phyloP scores from a whole-genome alignment of 2,113 vertebrate genomes.

The Oenanthe oenanthe region DNA sequence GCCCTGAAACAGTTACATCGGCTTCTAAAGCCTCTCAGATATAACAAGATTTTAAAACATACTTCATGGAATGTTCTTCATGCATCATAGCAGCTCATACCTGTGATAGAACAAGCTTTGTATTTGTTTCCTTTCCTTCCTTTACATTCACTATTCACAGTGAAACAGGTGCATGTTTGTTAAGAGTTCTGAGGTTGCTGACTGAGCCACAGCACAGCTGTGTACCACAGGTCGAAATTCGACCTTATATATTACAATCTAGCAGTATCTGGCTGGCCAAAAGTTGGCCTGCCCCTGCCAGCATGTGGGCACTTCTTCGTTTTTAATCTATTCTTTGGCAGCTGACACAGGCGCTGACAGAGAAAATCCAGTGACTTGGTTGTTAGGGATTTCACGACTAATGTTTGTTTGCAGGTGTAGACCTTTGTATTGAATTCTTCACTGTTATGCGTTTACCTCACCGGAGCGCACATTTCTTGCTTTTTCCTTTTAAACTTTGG shows the following conservation, averaged over 20 bases:
- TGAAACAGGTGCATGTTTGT: slow-evolving; percentile 91
- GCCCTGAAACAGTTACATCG: slow-evolving; percentile 92
- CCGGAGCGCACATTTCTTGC: slow-evolving; percentile 59
- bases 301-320: slow-evolving; percentile 90
- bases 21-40: slow-evolving; percentile 96
- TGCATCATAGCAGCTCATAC: slow-evolving; percentile 91
- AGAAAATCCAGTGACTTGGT: slow-evolving; percentile 93
- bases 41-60: slow-evolving; percentile 97
- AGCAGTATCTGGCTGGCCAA: slow-evolving; percentile 85
- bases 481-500: slow-evolving; percentile 71
- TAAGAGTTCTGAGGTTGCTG: slow-evolving; percentile 87
- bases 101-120: slow-evolving; percentile 87
- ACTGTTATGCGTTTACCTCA: slow-evolving; percentile 65
- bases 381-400: slow-evolving; percentile 85
- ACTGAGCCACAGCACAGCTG: slow-evolving; percentile 93
- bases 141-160: slow-evolving; percentile 98
- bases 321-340: slow-evolving; percentile 94
- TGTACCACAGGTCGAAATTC: slow-evolving; percentile 85
- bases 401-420: slow-evolving; percentile 76
- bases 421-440: slow-evolving; percentile 68
- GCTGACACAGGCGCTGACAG: slow-evolving; percentile 88
- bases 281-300: slow-evolving; percentile 84
- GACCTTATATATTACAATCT: slow-evolving; percentile 88
- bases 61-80: slow-evolving; percentile 97
- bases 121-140: slow-evolving; percentile 80